A percentile compares a stretch with the other conserved stretches of the same genome.
Evolutionary conservation across 2,113 vertebrate genomes (phyloP).

Genomic region (Micromys minutus): DNA sequence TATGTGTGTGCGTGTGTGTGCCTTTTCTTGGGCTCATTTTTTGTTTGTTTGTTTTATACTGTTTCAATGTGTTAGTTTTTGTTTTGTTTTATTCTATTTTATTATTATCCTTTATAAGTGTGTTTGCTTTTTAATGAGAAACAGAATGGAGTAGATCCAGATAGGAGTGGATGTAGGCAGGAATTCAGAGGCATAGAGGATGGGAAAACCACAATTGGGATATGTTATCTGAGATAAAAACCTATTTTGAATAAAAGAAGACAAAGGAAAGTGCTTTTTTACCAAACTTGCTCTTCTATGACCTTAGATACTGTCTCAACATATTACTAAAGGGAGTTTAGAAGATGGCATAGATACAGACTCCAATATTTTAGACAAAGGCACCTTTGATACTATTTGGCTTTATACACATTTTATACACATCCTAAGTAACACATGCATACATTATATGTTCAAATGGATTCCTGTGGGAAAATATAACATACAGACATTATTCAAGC

Average conservation of each 20-base stretch:
- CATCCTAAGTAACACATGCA: no score
- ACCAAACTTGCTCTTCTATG: slow-evolving; percentile 6
- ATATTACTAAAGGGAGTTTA: slow-evolving; percentile 21
- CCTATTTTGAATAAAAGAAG: not conserved
- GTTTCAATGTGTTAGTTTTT: not conserved
- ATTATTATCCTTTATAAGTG: not conserved
- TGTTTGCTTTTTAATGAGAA: not conserved
- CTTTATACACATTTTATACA: not conserved
- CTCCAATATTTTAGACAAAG: not conserved
- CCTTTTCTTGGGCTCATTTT: not conserved
- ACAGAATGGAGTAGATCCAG: not conserved
- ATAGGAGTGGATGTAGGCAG: not conserved
- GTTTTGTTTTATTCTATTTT: not conserved
- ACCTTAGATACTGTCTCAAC: slow-evolving; percentile 29
- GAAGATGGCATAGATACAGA: not conserved
- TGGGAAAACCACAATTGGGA: not conserved
- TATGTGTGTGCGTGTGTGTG: no score
- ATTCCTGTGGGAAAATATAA: no score
- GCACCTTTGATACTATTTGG: slow-evolving; percentile 29
- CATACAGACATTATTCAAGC: no score
- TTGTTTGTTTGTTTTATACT: not conserved
- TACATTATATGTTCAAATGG: not conserved
- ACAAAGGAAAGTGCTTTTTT: not conserved
- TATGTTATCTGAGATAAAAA: not conserved
- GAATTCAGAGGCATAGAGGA: not conserved